These are phyloP conservation scores for Eunapius fragilis DNA, from an alignment of 37 sponge, comb jelly and placozoan species.

Conservation along the genomic window DNA sequence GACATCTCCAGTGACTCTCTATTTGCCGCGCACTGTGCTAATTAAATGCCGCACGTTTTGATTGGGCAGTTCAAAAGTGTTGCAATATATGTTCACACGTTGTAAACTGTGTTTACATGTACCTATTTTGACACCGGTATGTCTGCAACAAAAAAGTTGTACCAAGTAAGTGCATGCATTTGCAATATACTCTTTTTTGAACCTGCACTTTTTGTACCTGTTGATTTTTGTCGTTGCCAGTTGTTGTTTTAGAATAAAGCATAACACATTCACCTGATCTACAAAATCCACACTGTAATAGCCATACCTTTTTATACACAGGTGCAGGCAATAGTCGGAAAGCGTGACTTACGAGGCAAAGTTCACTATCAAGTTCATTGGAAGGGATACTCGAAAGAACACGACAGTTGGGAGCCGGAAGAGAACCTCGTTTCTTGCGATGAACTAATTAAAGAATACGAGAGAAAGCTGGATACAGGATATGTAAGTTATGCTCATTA, in stretches of 20 bases:
- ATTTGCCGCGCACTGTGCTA: not conserved
- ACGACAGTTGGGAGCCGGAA: conserved; percentile 81
- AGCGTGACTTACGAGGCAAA: conserved; percentile 4
- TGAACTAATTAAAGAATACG: conserved; percentile 37
- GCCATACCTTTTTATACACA: conserved; percentile 7
- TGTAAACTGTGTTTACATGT: not conserved
- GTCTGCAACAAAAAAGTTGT: not conserved
- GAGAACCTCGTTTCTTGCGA: conserved; percentile 52
- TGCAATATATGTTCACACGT: not conserved
- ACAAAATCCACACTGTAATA: too few species aligned
- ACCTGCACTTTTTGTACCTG: not conserved
- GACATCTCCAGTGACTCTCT: conserved; percentile 24
- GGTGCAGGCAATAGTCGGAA: conserved; percentile 48
- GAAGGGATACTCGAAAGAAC: conserved; percentile 29
- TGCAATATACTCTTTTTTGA: not conserved
- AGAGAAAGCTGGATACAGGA: not conserved
- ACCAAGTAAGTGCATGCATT: not conserved
- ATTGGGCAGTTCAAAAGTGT: not conserved
- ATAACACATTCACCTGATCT: not conserved
- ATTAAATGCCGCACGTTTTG: not conserved
- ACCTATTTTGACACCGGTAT: conserved; percentile 15
- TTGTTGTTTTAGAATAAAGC: too few species aligned
- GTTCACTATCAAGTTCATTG: conserved; percentile 57
- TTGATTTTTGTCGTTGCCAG: too few species aligned
- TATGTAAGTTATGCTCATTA: not conserved